A percentile compares a stretch with the other conserved stretches of the same genome.
These are phyloP conservation scores for Ostrea edulis DNA, from an alignment of 1,140 invertebrate species.

Conservation along the genomic window DNA sequence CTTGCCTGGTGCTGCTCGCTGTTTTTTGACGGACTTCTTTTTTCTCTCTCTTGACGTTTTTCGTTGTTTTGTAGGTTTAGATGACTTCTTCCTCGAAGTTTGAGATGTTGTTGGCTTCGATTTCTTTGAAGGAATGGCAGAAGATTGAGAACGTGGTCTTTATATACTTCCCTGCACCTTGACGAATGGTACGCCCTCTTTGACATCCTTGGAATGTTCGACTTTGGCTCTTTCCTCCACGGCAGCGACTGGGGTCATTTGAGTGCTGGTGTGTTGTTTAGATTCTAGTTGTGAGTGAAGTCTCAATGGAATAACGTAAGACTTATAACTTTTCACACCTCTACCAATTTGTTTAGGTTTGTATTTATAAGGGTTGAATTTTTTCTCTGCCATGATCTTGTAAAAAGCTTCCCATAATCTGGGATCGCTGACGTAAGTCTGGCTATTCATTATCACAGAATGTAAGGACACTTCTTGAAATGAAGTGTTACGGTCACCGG, in stretches of 20 bases:
- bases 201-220: slow-evolving; percentile 14
- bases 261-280: background rate
- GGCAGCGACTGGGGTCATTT: slow-evolving; percentile 43
- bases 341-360: slow-evolving; percentile 22
- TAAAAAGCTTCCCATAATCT: slow-evolving; percentile 51
- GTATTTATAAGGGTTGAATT: slow-evolving; percentile 45
- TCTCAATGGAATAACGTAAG: slow-evolving; percentile 30
- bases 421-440: slow-evolving; percentile 47
- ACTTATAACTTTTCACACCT: background rate
- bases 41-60: background rate
- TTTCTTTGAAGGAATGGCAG: slow-evolving; percentile 18
- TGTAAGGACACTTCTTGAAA: slow-evolving; percentile 40
- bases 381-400: slow-evolving; percentile 44
- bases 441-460: slow-evolving; percentile 19
- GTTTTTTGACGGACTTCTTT: background rate
- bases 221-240: slow-evolving; percentile 52
- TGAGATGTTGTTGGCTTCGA: background rate
- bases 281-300: slow-evolving; percentile 35
- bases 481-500: slow-evolving; percentile 41
- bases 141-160: background rate
- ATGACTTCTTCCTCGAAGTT: background rate
- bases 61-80: background rate
- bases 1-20: background rate
- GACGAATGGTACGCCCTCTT: slow-evolving; percentile 17
- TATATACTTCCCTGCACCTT: slow-evolving; percentile 31